Evolutionary conservation across 2,888 invertebrate species (phyloP).

Genomic region (Cheilosia impressa): DNA sequence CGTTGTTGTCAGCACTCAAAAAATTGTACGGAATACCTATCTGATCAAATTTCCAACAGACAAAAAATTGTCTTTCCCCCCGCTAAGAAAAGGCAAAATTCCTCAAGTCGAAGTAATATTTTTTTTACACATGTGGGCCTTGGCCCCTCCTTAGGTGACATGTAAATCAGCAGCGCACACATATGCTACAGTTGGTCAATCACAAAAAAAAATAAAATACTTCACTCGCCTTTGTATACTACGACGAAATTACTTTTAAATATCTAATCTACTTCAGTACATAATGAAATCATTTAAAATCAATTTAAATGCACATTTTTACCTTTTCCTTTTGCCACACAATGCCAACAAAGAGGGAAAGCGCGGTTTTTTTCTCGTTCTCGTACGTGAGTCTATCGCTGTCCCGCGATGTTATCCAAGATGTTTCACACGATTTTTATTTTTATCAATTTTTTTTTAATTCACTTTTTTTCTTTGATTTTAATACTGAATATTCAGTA

Average conservation of each 20-base stretch:
- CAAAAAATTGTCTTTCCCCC: neutral
- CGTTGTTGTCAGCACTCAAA: slow-evolving; percentile 2
- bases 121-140: slow-evolving; percentile 35
- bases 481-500: slow-evolving; percentile 10
- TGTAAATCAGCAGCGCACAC: slow-evolving; percentile 11
- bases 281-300: slow-evolving; percentile 28
- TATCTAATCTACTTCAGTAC: neutral
- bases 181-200: slow-evolving; percentile 62
- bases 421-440: slow-evolving; percentile 1
- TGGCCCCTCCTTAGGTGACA: slow-evolving; percentile 32
- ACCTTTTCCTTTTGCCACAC: slow-evolving; percentile 44
- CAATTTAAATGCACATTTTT: slow-evolving; percentile 49
- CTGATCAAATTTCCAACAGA: slow-evolving; percentile 47
- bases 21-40: slow-evolving; percentile 19
- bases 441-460: neutral
- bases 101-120: neutral
- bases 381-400: slow-evolving; percentile 8
- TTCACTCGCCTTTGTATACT: neutral
- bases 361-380: slow-evolving; percentile 61
- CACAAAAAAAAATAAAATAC: neutral
- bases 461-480: slow-evolving; percentile 12
- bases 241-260: slow-evolving; percentile 9
- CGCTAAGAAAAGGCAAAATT: slow-evolving; percentile 11
- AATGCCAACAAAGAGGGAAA: slow-evolving; percentile 65
- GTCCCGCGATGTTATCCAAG: slow-evolving; percentile 18